These are phyloP conservation scores for Actinia equina DNA, from an alignment of 64 coral and sea anemone genomes.

Conservation along the genomic window DNA sequence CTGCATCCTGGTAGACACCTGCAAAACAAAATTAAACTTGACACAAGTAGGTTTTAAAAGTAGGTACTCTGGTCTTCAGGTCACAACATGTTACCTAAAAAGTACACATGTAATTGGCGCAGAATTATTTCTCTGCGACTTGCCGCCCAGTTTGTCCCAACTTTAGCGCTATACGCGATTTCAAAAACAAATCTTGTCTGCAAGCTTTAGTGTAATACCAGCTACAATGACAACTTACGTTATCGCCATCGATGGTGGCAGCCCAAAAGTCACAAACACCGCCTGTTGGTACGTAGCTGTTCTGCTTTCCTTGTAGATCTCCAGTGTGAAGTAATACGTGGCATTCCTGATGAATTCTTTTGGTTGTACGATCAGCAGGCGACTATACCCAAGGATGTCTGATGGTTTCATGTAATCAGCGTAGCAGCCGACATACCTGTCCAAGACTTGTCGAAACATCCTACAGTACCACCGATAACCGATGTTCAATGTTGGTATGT, in stretches of 20 bases:
- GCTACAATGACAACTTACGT: conserved; percentile 3
- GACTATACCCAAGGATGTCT: background rate
- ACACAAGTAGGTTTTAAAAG: too few relatives aligned
- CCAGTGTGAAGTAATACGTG: conserved; percentile 38
- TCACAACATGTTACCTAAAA: too few relatives aligned
- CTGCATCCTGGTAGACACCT: conserved; percentile 2
- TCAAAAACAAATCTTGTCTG: too few relatives aligned
- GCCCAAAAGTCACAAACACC: conserved; percentile 39
- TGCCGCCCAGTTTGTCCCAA: too few relatives aligned
- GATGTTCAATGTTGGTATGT: background rate
- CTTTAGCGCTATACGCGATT: too few relatives aligned
- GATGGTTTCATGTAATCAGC: background rate
- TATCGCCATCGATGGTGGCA: conserved; percentile 43
- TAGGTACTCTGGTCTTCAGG: too few relatives aligned
- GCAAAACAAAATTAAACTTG: background rate
- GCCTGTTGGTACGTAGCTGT: conserved; percentile 17
- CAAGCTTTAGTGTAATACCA: background rate
- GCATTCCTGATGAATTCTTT: conserved; percentile 22
- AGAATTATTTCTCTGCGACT: too few relatives aligned
- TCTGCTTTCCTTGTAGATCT: conserved; percentile 12
- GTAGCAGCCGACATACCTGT: conserved; percentile 26
- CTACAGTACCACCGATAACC: conserved; percentile 44
- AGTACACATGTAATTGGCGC: too few relatives aligned
- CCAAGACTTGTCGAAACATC: background rate
- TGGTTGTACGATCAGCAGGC: background rate